Base-by-base conservation (phyloP, 2,888 invertebrate species). In the Eilema sororculum region DNA sequence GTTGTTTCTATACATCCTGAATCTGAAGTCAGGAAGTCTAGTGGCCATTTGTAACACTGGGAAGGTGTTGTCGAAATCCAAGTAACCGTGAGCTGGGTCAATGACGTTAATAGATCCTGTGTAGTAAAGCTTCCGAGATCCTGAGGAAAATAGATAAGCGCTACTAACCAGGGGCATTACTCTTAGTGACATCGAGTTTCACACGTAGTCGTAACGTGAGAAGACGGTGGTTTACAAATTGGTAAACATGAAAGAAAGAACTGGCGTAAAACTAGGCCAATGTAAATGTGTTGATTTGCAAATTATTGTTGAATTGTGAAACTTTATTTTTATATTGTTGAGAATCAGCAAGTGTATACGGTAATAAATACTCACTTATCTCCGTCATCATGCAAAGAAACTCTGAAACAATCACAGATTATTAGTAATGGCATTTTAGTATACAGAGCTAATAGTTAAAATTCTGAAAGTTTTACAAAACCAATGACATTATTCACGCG, bases 1-100 rank as follows among this genome's bases (percentile, higher is more conserved):
- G 88, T 98, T 98, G 65, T 96, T 96, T 81, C 96, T 96, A 84
- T 96, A 96, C 88, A 97, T 95, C 75, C 97, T 93, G 79, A 96
- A 96, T 72, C 97, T 93, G 75, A 97, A 96, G 87, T 97, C 97
- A 5, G 97, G 97, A 84, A 97, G 96, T 68, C 92, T 90, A 0
- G 95, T 93, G 46, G 95, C 95, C 25, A 97, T 91, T 87, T 96
- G 96, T 24, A 97, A 89, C 70, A 97, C 97, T 0, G 97, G 97
- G 78, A 97, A 97, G 56, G 95, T 93, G 46, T 96, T 95, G n/a
- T 93, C 94, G 67, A 96, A 93, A 24, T 92, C 86, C 56, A 94
- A 67, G 68, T 88, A 86, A 3, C 93, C 90, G 68, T 90, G 89
- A 0, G 75, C 81, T 0, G 84, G 72, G 6, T 87, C 89, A 0